These are phyloP conservation scores for Rostratula benghalensis DNA, from an alignment of 2,113 vertebrate species.

Conservation along the genomic window DNA sequence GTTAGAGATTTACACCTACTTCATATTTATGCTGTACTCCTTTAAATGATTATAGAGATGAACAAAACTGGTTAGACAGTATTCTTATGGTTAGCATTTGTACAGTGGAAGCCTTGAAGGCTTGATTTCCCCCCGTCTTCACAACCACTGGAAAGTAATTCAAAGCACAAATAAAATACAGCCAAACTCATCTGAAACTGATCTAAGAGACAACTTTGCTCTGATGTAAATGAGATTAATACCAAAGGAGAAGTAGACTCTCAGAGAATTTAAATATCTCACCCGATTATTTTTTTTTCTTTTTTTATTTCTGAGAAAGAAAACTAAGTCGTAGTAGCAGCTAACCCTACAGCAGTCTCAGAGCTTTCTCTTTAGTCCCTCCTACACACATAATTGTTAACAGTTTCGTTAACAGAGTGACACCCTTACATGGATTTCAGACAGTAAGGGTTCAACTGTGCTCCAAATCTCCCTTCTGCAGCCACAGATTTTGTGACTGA, in stretches of 20 bases:
- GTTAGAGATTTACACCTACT: conserved; percentile 51
- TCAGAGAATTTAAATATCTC: background rate
- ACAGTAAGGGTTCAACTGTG: background rate
- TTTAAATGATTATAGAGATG: conserved; percentile 28
- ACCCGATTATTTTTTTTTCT: background rate
- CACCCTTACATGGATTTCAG: background rate
- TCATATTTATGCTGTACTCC: background rate
- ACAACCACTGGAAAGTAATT: background rate
- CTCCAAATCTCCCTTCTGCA: background rate
- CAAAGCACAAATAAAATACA: background rate
- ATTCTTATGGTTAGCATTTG: conserved; percentile 34
- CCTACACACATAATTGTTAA: background rate
- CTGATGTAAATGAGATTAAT: background rate
- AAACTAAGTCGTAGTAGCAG: background rate
- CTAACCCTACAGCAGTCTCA: background rate
- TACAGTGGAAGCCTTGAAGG: background rate
- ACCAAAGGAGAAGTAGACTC: background rate
- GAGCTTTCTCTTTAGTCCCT: background rate
- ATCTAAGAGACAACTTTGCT: background rate
- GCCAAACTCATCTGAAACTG: background rate
- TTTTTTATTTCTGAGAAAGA: background rate
- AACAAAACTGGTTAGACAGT: background rate
- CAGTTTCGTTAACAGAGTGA: background rate
- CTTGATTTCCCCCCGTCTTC: background rate
- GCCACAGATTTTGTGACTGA: background rate